A percentile compares a stretch with the other conserved stretches of the same genome.
Evolutionary conservation across 2,113 vertebrate species (phyloP).

Genomic region (Indri indri): DNA sequence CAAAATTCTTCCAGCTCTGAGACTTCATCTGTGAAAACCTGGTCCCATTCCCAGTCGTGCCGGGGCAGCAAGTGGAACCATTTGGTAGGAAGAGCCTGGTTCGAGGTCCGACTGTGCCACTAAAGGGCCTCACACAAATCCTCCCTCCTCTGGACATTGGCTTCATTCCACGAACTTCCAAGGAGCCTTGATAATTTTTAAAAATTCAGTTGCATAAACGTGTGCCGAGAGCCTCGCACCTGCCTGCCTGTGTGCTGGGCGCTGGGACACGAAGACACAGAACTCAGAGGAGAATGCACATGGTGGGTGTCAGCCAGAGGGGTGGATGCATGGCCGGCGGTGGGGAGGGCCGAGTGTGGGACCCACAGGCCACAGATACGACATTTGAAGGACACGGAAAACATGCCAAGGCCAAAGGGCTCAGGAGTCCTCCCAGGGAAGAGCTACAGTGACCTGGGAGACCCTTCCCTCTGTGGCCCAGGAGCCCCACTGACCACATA

Average conservation of each 20-base stretch:
- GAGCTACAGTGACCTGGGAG: neutral
- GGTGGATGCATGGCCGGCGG: neutral
- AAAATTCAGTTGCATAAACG: neutral
- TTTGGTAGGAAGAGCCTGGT: too few species aligned
- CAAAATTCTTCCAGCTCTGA: neutral
- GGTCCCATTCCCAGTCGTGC: fast-evolving
- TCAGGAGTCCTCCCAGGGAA: neutral
- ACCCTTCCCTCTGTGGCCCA: neutral
- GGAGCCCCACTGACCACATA: neutral
- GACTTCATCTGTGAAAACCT: neutral
- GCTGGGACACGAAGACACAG: neutral
- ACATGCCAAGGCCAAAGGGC: neutral
- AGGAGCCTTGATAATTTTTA: neutral
- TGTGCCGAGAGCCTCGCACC: too few species aligned
- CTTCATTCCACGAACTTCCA: too few species aligned
- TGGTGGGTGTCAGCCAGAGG: neutral
- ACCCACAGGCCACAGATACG: neutral
- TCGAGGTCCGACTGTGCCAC: neutral
- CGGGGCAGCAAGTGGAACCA: neutral
- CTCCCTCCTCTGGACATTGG: neutral
- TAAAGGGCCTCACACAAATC: neutral
- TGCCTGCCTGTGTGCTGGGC: neutral
- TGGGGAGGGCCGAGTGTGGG: neutral
- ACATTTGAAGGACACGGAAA: neutral
- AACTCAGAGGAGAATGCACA: neutral